These are phyloP conservation scores for Drosophila persimilis DNA, from an alignment of 1,140 invertebrate genomes.

Conservation along the genomic window DNA sequence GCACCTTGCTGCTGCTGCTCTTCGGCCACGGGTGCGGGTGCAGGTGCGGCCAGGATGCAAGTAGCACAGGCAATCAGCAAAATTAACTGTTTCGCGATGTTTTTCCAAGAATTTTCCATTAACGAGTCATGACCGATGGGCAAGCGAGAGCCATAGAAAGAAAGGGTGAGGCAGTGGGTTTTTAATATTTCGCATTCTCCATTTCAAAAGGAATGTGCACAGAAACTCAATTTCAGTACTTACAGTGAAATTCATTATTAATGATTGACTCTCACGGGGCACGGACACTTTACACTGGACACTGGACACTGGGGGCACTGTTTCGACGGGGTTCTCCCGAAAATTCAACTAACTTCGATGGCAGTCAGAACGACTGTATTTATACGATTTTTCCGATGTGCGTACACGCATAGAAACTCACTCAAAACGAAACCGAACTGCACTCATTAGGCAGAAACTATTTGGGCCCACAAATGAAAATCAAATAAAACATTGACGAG, in stretches of 20 bases:
- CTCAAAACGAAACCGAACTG: constrained; percentile 69
- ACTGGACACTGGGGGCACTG: constrained; percentile 23
- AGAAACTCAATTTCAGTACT: constrained; percentile 19
- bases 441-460: constrained; percentile 75
- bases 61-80: constrained; percentile 56
- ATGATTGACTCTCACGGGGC: constrained; percentile 3
- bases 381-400: constrained; percentile 55
- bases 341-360: constrained; percentile 57
- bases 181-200: too few relatives aligned
- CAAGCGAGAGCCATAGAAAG: too few relatives aligned
- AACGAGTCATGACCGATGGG: constrained; percentile 9
- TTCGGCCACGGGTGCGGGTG: constrained; percentile 23
- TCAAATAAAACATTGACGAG: constrained; percentile 34
- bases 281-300: not conserved
- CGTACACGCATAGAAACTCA: constrained; percentile 48
- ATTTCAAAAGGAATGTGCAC: too few relatives aligned
- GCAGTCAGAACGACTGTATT: constrained; percentile 58
- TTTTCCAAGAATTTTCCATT: constrained; percentile 48
- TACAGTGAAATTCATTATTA: constrained; percentile 60
- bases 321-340: constrained; percentile 13
- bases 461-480: constrained; percentile 58
- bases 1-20: constrained; percentile 13
- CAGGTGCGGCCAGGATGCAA: constrained; percentile 68
- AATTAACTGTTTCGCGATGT: constrained; percentile 44
- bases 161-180: too few relatives aligned